A percentile compares a stretch with the other conserved stretches of the same genome.
phyloP scores from a whole-genome alignment of 1,140 invertebrate genomes.

The Tetraneura akinire region DNA sequence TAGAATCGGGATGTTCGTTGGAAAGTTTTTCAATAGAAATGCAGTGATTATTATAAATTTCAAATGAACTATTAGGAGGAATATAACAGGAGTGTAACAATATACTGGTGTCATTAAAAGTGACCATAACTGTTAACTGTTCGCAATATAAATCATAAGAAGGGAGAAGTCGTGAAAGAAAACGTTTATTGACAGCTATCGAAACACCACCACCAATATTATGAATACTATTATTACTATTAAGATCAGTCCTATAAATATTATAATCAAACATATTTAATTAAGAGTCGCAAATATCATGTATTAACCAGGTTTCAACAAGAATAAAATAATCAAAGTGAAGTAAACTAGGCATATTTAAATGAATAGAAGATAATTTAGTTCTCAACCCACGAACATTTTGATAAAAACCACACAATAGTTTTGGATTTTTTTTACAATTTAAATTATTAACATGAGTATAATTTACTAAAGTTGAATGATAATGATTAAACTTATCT shows the following conservation, averaged over 20 bases:
- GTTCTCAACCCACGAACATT: not conserved
- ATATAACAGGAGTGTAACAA: no score
- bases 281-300: not conserved
- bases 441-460: not conserved
- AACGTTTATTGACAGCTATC: not conserved
- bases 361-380: not conserved
- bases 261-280: not conserved
- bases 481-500: no score
- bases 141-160: not conserved
- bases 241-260: not conserved
- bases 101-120: not conserved
- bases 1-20: not conserved
- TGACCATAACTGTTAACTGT: not conserved
- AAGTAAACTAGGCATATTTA: not conserved
- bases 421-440: not conserved
- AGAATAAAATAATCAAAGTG: constrained; percentile 15
- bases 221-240: constrained; percentile 17
- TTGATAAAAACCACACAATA: not conserved
- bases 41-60: not conserved
- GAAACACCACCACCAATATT: not conserved
- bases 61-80: not conserved
- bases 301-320: not conserved
- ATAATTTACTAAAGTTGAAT: no score
- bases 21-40: not conserved
- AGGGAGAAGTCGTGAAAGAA: not conserved